Conservation (phyloP, 2,113 vertebrate species). For the Rhinichthys klamathensis region DNA sequence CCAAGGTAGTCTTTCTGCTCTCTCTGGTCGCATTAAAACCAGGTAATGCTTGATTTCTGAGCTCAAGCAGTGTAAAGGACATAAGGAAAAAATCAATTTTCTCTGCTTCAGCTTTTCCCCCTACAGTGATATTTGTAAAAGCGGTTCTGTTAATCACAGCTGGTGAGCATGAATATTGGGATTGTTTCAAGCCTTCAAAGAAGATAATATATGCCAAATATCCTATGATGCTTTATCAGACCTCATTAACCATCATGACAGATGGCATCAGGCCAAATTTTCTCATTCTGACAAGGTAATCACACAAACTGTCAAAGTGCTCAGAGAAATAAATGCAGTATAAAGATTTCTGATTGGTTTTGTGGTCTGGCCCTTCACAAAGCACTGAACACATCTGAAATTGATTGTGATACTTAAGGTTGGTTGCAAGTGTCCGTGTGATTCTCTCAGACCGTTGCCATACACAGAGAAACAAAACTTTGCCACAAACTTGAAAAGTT, state of each 20-base stretch:
- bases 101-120: not conserved
- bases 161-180: slow-evolving; percentile 13
- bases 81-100: not conserved
- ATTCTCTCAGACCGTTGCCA: no score
- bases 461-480: not conserved
- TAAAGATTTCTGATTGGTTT: not conserved
- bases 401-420: not conserved
- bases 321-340: not conserved
- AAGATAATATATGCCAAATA: slow-evolving; percentile 34
- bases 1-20: not conserved
- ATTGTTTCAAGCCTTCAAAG: slow-evolving; percentile 33
- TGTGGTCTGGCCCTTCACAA: not conserved
- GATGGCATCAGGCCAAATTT: slow-evolving; percentile 17
- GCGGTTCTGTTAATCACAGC: slow-evolving; percentile 10
- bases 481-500: no score
- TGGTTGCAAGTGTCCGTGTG: not conserved
- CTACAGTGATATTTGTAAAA: slow-evolving; percentile 7
- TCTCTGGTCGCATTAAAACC: not conserved
- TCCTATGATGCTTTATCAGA: slow-evolving; percentile 25
- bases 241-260: slow-evolving; percentile 31
- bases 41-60: not conserved
- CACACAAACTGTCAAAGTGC: slow-evolving; percentile 23
- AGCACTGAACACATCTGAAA: slow-evolving; percentile 15
- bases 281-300: slow-evolving; percentile 25
- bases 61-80: slow-evolving; percentile 5